Conservation (phyloP, 2,797 vertebrate genomes). For the Oreochromis grahami region DNA sequence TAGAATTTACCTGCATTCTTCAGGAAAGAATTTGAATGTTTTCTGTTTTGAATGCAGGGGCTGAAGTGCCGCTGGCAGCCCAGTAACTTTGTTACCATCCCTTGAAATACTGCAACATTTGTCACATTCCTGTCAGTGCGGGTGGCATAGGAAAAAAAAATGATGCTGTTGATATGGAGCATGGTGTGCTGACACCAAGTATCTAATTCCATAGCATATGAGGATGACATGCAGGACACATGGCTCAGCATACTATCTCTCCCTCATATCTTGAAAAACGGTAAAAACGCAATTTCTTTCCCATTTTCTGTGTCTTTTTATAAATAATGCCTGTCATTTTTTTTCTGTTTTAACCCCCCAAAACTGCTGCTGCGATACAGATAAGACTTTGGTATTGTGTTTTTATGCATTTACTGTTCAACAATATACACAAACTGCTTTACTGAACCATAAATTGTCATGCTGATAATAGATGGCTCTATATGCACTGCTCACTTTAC, state of each 20-base stretch:
- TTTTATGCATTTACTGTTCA: background rate
- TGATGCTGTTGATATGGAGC: background rate
- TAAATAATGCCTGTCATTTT: background rate
- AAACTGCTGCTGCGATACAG: background rate
- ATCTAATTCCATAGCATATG: background rate
- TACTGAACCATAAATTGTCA: background rate
- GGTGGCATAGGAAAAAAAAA: background rate
- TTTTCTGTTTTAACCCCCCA: background rate
- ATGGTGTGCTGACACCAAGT: background rate
- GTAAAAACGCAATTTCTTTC: background rate
- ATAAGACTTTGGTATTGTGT: background rate
- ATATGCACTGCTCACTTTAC: background rate
- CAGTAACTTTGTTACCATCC: background rate
- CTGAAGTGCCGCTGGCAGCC: background rate
- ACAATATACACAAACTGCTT: background rate
- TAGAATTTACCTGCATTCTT: background rate
- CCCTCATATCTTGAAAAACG: background rate
- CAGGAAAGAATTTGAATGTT: background rate
- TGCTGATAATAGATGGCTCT: background rate
- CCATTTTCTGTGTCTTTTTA: background rate
- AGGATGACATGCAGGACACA: background rate
- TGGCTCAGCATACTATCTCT: background rate
- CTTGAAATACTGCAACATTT: background rate
- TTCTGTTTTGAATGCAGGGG: background rate
- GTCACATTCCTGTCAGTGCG: slow-evolving; percentile 7